Percentiles rank a stretch among this genome's conserved stretches.
These are phyloP conservation scores for Apocrypta bakeri DNA, from an alignment of 1,140 invertebrate species.

Conservation along the genomic window DNA sequence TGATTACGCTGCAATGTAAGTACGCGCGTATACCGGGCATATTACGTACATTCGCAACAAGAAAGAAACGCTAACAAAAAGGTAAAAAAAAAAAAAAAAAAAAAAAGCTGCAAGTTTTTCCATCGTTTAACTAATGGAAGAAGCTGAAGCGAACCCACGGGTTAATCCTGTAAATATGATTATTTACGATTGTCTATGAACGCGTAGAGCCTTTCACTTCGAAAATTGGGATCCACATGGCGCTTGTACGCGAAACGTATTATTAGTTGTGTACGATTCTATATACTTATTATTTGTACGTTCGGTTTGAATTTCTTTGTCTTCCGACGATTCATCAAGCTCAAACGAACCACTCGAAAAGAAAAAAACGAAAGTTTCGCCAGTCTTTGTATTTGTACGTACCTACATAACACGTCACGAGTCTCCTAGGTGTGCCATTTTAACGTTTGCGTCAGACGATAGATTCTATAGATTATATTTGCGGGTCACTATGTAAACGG, in stretches of 20 bases:
- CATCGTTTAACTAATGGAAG: background rate
- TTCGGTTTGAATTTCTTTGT: background rate
- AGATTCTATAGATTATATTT: background rate
- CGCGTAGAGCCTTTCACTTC: no score
- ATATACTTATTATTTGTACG: background rate
- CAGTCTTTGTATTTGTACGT: conserved; percentile 15
- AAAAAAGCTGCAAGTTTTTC: no score
- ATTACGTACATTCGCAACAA: no score
- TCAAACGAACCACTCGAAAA: background rate
- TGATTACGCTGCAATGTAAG: no score
- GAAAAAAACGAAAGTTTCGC: background rate
- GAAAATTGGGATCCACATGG: no score
- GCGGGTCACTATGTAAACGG: background rate
- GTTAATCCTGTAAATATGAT: background rate
- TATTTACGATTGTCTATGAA: conserved; percentile 16
- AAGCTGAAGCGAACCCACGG: background rate
- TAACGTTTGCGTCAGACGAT: conserved; percentile 25
- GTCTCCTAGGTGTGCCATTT: conserved; percentile 50
- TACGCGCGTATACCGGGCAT: no score
- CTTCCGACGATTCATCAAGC: background rate
- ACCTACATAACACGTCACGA: conserved; percentile 15
- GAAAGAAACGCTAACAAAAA: no score
- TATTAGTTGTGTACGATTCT: no score
- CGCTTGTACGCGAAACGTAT: no score
- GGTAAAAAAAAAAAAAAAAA: no score